Evolutionary conservation across 2,797 vertebrate genomes (phyloP).

Genomic region (Ispidina lecontei): DNA sequence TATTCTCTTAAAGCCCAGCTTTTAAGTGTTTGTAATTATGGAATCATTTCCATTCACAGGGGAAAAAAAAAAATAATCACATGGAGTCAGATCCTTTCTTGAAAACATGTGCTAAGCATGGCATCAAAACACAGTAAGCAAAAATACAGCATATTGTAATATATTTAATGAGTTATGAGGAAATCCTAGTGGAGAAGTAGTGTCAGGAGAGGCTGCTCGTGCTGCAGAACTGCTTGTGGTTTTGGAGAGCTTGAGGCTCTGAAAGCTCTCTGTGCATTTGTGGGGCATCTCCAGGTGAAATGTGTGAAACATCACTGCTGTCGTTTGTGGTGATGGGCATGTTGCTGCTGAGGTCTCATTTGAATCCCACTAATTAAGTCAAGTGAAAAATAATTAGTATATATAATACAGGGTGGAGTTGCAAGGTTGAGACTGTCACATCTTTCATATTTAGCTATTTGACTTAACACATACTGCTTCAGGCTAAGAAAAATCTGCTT

Average conservation of each 20-base stretch:
- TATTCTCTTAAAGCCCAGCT: not conserved
- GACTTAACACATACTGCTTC: not conserved
- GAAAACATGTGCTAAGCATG: not conserved
- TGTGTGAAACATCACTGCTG: not conserved
- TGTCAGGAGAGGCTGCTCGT: not conserved
- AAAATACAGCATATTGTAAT: not conserved
- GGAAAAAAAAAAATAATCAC: not conserved
- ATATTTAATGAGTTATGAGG: not conserved
- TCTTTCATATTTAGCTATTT: not conserved
- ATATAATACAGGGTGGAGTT: not conserved
- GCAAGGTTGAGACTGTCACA: not conserved
- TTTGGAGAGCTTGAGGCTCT: not conserved
- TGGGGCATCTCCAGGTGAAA: not conserved
- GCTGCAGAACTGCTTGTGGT: rapidly evolving
- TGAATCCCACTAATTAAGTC: not conserved
- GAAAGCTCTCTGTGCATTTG: not conserved
- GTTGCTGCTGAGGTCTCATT: not conserved
- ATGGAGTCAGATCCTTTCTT: not conserved
- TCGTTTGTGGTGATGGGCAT: not conserved
- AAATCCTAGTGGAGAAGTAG: not conserved
- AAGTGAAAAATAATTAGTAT: not conserved
- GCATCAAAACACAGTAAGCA: not conserved
- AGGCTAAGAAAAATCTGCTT: not conserved
- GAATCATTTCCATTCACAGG: not conserved
- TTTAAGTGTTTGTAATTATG: not conserved